Evolutionary conservation across 1,140 invertebrate species (phyloP).

Genomic region (Heterodera carotae): DNA sequence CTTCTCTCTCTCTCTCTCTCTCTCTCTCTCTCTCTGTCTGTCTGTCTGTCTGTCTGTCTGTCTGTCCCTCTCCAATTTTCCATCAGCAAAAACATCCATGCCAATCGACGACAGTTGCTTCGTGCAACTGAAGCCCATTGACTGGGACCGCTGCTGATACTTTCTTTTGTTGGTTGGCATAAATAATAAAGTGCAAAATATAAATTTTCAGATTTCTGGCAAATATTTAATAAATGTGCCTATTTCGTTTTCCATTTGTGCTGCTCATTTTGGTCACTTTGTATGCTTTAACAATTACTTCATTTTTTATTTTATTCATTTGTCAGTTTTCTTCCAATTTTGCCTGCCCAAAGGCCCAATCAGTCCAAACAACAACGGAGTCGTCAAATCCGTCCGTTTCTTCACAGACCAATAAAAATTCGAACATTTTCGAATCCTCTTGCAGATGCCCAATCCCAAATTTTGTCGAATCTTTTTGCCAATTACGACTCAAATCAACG

Average conservation of each 20-base stretch:
- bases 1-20: no score
- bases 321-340: constrained; percentile 1
- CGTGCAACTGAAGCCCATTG: no score
- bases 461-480: constrained; percentile 48
- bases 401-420: constrained; percentile 7
- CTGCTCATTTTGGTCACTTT: constrained; percentile 11
- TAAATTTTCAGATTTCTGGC: no score
- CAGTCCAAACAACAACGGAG: constrained; percentile 22
- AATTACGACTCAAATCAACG: constrained; percentile 54
- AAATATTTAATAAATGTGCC: background rate
- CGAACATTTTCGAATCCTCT: no score
- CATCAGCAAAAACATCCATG: no score
- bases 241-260: constrained; percentile 12
- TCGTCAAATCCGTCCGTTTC: constrained; percentile 17
- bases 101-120: no score
- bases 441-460: constrained; percentile 48
- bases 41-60: background rate
- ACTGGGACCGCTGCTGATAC: no score
- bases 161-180: no score
- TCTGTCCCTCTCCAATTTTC: background rate
- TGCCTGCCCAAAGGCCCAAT: background rate
- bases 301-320: background rate
- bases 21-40: no score
- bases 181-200: no score
- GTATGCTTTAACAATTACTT: background rate